phyloP scores from a whole-genome alignment of 2,113 vertebrate species.

The Butorides virescens region DNA sequence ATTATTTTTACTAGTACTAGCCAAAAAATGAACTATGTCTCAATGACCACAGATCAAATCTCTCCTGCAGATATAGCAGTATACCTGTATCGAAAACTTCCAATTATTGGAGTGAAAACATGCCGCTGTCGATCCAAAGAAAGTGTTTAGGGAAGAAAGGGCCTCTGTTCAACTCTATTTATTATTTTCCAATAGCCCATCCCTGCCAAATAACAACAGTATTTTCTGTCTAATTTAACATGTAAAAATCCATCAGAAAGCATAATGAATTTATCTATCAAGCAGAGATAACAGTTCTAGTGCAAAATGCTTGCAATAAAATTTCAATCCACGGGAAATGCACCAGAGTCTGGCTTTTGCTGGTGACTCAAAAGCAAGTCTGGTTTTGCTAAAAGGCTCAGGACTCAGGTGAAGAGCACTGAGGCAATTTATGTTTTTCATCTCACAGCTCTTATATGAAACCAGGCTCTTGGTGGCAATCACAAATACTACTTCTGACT shows the following conservation, averaged over 20 bases:
- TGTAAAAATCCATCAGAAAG: background rate
- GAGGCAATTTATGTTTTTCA: background rate
- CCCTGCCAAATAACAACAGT: background rate
- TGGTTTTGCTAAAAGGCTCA: background rate
- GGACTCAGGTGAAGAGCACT: background rate
- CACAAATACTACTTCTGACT: background rate
- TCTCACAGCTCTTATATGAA: background rate
- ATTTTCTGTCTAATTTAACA: background rate
- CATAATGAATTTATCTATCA: background rate
- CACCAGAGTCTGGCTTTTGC: background rate
- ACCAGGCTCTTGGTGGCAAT: background rate
- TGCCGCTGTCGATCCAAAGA: background rate
- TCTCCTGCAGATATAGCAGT: background rate
- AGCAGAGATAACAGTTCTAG: background rate
- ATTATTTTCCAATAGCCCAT: background rate
- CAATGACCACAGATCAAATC: conserved; percentile 33
- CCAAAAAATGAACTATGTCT: conserved; percentile 47
- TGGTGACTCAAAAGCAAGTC: background rate
- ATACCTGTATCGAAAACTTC: background rate
- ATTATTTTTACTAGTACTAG: conserved; percentile 52
- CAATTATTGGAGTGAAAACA: conserved; percentile 32
- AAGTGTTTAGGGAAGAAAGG: background rate
- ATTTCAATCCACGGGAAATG: background rate
- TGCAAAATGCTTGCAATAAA: background rate
- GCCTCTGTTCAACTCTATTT: background rate